Base-by-base conservation (phyloP, 2,888 invertebrate genomes). In the Blastobasis adustella region DNA sequence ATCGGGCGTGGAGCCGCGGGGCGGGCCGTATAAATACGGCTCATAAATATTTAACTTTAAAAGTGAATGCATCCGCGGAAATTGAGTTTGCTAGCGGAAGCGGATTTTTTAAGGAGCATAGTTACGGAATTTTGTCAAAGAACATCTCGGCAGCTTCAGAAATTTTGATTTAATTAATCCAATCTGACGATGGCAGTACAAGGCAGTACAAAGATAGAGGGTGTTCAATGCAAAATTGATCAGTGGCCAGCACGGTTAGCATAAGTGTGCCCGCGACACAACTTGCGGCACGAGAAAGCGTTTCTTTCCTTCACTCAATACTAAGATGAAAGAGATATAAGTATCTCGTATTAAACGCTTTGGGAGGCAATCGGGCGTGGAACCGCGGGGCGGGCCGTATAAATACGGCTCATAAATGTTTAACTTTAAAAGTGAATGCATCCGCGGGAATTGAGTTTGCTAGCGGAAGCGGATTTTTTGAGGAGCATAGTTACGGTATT, bases 341-440 rank as follows among this genome's bases (percentile, higher is more conserved):
- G n/a, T n/a, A n/a, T n/a, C n/a, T 67, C 63, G 61, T 70, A 66
- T 60, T 66, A 61, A 58, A 58, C 62, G 63, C 71, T 71, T 73
- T 71, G 71, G 65, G 65, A 68, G 57, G 61, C 69, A 73, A 66
- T 71, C 65, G 68, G 69, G 64, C 69, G 70, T 60, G 62, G 52
- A 52, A 54, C 60, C 58, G 60, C 53, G 58, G 58, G 60, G 55
- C 59, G 57, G 50, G 57, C 54, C 43, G 63, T 61, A 65, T 67
- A 64, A 70, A 66, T 62, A 58, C 57, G 53, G 50, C 62, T 66
- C 62, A 69, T 69, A 67, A 65, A 71, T 65, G 64, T 67, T 67
- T 63, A 60, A 59, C 54, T 60, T 60, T 57, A 54, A 56, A 55
- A 61, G 60, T 61, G 59, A 23, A 23, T 23, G 23, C 23, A 23